Evolutionary conservation across 2,113 vertebrate genomes (phyloP), one percentile per base, ranked within the genome.

Genomic region (Melanostigma gelatinosum): DNA sequence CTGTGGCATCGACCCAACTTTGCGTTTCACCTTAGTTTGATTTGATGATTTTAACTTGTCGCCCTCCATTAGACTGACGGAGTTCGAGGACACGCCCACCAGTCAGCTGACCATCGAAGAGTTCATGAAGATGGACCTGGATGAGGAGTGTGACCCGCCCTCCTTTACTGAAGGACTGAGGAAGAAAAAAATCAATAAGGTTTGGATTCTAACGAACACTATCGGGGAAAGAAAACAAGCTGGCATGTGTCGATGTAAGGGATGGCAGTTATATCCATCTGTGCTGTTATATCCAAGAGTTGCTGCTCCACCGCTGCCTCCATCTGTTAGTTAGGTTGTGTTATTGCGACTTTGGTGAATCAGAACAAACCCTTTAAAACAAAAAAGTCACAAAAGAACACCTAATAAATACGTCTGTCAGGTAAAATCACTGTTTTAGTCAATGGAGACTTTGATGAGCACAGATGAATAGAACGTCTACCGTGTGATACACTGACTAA

Each of bases 71-170:
- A 99, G 98, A 90, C 91, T 99, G 87, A 96, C 88, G 0, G 98
- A 99, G 85, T 99, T 99, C 79, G 97, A 97, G 88, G 96, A 99
- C 83, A 99, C 98, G 3, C 98, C 98, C 50, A 98, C 97, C 75
- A 99, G 98, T 79, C 95, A 97, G 88, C 94, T 99, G 91, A 99
- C 98, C 22, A 96, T 99, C 55, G 97, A 98, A 6, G 97, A 99
- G 89, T 99, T 99, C 87, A 97, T 99, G 97, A 97, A 85, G 88
- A 91, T 96, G 8, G 98, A 99, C 75, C 89, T 99, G 92, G 97
- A 98, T 69, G 94, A 95, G 57, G 98, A 99, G 86, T 99, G 98
- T 0, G 97, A 99, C 89, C 98, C 98, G 5, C 98, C 98, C 1
- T 99, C 97, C 0, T 99, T 96, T 80, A 97, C 95, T 0, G 96